phyloP scores from a whole-genome alignment of 2,113 vertebrate species.

The Pelodiscus sinensis region DNA sequence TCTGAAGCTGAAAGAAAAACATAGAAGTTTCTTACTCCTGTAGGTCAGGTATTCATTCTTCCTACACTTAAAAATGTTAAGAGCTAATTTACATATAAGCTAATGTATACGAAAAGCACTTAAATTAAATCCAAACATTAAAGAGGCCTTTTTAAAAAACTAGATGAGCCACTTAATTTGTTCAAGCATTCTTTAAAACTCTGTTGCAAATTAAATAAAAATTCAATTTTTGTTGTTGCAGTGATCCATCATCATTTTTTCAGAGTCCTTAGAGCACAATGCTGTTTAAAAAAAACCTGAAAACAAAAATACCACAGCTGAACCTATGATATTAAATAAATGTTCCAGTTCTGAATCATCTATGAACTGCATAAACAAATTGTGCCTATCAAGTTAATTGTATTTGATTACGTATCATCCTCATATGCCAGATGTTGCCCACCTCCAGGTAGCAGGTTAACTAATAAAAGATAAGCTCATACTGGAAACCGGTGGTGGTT shows the following conservation, averaged over 20 bases:
- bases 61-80: neutral
- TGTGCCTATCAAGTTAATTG: neutral
- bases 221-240: neutral
- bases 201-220: neutral
- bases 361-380: constrained; percentile 28
- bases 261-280: neutral
- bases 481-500: rapidly evolving
- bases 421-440: constrained; percentile 45
- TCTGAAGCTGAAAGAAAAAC: neutral
- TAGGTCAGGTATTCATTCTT: neutral
- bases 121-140: neutral
- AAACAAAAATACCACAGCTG: neutral
- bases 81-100: neutral
- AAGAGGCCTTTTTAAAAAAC: neutral
- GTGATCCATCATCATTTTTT: neutral
- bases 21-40: neutral
- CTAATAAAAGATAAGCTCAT: neutral
- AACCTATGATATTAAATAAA: constrained; percentile 2
- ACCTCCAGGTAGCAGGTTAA: neutral
- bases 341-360: constrained; percentile 27
- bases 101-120: neutral
- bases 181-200: neutral
- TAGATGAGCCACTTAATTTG: neutral
- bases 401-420: constrained; percentile 34
- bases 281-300: neutral